These are phyloP conservation scores for Styela plicata DNA, from an alignment of 23 tunicate species.

Conservation along the genomic window DNA sequence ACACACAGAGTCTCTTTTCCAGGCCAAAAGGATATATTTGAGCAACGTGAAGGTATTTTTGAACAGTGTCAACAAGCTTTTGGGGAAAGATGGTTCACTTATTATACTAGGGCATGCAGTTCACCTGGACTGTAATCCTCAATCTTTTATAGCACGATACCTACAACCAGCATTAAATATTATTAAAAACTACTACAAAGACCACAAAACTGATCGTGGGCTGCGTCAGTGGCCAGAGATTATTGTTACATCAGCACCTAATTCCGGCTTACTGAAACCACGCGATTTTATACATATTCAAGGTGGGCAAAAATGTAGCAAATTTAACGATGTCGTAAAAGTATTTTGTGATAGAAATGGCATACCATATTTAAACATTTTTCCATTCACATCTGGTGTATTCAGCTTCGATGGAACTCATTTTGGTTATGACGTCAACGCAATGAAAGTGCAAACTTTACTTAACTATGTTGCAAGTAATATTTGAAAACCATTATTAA, in stretches of 20 bases:
- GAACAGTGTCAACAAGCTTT: not conserved
- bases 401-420: constrained; percentile 6
- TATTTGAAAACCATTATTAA: too few species aligned
- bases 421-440: not conserved
- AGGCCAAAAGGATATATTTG: not conserved
- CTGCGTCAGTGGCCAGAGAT: not conserved
- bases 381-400: not conserved
- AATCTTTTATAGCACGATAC: not conserved
- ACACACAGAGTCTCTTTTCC: not conserved
- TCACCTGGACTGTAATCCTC: not conserved
- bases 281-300: not conserved
- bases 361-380: not conserved
- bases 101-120: not conserved
- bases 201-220: not conserved
- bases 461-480: not conserved
- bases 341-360: not conserved
- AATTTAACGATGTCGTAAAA: not conserved
- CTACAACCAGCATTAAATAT: not conserved
- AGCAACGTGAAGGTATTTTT: not conserved
- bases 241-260: not conserved
- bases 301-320: not conserved
- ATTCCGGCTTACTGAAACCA: not conserved
- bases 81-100: not conserved
- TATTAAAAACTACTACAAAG: not conserved
- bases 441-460: not conserved